Conservation (phyloP, 2,888 invertebrate genomes). For the Teleogryllus oceanicus region DNA sequence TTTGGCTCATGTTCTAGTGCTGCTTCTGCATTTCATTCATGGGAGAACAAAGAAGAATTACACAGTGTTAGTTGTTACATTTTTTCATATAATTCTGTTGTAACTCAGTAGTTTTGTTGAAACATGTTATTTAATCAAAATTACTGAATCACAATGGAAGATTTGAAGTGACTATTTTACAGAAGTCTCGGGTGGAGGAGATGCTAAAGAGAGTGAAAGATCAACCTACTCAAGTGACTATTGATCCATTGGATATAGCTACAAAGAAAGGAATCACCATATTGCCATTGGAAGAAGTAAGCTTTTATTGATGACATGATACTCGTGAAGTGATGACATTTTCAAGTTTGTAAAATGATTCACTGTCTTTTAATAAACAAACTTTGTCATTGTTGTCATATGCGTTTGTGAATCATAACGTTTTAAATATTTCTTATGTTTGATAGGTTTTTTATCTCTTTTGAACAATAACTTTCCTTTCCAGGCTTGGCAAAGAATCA, state of each 20-base stretch:
- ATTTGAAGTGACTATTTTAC: conserved; percentile 35
- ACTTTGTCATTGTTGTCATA: background rate
- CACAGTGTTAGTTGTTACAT: background rate
- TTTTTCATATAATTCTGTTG: background rate
- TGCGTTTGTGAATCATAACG: background rate
- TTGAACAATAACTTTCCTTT: background rate
- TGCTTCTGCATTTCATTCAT: background rate
- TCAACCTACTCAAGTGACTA: conserved; percentile 44
- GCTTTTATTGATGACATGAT: background rate
- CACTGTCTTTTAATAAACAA: background rate
- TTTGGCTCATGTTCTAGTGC: background rate
- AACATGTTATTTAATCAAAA: background rate
- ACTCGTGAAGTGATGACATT: background rate
- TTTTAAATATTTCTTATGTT: background rate
- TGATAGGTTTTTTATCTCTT: background rate
- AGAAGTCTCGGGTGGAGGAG: conserved; percentile 71
- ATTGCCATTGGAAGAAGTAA: conserved; percentile 54
- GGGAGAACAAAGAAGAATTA: background rate
- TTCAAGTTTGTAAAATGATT: background rate
- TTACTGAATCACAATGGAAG: background rate
- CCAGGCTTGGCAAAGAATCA: background rate
- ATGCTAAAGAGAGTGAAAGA: conserved; percentile 67
- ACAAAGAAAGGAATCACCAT: conserved; percentile 52
- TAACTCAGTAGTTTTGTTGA: background rate
- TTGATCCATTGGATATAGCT: conserved; percentile 54